Conservation (phyloP, 64 coral and sea anemone species). For the Montipora capricornis region DNA sequence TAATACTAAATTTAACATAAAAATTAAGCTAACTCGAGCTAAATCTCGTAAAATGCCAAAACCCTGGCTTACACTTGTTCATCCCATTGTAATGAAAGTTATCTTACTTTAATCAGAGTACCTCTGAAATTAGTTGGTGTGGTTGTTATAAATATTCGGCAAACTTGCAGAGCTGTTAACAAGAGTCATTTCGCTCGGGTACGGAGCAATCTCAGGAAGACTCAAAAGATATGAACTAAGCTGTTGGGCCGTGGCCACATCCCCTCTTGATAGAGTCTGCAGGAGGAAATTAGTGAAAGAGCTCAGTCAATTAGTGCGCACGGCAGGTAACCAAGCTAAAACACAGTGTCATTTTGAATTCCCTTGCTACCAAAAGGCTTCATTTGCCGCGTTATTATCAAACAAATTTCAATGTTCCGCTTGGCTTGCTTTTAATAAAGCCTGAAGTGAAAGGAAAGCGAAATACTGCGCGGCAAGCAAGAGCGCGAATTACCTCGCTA, state of each 20-base stretch:
- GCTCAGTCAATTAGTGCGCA: conserved; percentile 42
- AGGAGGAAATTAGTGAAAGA: conserved; percentile 48
- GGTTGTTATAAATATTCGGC: conserved; percentile 62
- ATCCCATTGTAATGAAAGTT: conserved; percentile 96
- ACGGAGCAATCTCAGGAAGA: conserved; percentile 83
- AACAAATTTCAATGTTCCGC: conserved; percentile 49
- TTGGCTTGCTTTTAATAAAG: conserved; percentile 46
- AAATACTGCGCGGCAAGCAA: not conserved
- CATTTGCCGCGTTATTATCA: conserved; percentile 52
- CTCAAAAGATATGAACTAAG: conserved; percentile 80
- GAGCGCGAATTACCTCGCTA: conserved; percentile 40
- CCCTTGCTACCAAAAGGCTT: conserved; percentile 40
- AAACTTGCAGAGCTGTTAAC: conserved; percentile 52
- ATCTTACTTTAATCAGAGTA: conserved; percentile 60
- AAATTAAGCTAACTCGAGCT: not conserved
- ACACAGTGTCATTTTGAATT: conserved; percentile 23
- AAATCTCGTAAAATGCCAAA: conserved; percentile 37
- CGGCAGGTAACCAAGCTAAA: conserved; percentile 21
- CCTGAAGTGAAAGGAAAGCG: conserved; percentile 45
- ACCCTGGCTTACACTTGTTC: conserved; percentile 77
- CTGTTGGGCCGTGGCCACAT: conserved; percentile 51
- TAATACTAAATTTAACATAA: not conserved
- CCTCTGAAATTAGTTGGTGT: conserved; percentile 48
- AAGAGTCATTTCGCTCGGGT: conserved; percentile 51
- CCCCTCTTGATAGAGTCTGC: conserved; percentile 59